phyloP scores from a whole-genome alignment of 2,888 invertebrate species.

The Ypsolopha scabrella region DNA sequence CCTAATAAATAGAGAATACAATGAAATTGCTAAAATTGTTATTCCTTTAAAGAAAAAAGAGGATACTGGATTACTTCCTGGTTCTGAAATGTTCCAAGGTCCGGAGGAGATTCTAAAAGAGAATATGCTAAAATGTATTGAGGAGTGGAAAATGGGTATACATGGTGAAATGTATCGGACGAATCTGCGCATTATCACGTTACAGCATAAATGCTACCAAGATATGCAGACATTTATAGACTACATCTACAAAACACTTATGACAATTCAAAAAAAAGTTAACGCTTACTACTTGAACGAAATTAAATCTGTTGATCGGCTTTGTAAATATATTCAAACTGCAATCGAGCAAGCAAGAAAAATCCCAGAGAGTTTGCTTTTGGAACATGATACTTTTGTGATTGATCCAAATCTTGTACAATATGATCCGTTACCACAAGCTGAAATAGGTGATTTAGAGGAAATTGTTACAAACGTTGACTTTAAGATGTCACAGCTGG shows the following conservation, averaged over 20 bases:
- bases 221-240: conserved; percentile 56
- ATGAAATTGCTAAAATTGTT: conserved; percentile 39
- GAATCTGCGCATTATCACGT: conserved; percentile 43
- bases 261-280: conserved; percentile 49
- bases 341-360: conserved; percentile 57
- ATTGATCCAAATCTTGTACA: conserved; percentile 56
- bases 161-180: conserved; percentile 68
- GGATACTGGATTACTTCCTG: conserved; percentile 14
- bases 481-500: conserved; percentile 46
- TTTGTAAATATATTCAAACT: conserved; percentile 63
- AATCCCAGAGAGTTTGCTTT: conserved; percentile 53
- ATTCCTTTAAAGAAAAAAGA: conserved; percentile 42
- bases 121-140: conserved; percentile 52
- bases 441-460: conserved; percentile 5
- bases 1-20: conserved; percentile 42
- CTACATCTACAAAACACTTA: conserved; percentile 50
- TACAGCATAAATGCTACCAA: conserved; percentile 44
- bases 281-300: conserved; percentile 54
- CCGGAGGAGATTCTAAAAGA: conserved; percentile 42
- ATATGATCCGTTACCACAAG: conserved; percentile 21
- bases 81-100: conserved; percentile 26
- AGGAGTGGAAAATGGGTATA: conserved; percentile 71
- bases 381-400: conserved; percentile 60
- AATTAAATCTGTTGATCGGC: conserved; percentile 55
- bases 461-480: conserved; percentile 31